These are phyloP conservation scores for Andricus grossulariae DNA, from an alignment of 1,140 invertebrate genomes.

Conservation along the genomic window DNA sequence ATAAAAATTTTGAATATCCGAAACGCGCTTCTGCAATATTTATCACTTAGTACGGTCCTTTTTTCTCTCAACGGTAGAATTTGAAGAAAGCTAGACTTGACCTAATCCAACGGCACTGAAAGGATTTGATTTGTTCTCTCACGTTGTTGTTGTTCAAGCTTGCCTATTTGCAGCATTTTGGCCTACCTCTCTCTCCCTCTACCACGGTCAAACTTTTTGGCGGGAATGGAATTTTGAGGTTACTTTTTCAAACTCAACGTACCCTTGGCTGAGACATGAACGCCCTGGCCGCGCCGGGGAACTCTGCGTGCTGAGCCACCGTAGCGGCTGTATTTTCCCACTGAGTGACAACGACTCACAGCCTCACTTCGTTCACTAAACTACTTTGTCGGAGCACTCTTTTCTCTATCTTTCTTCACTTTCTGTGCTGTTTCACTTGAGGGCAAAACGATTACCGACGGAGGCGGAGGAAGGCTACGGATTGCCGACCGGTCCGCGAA, in stretches of 20 bases:
- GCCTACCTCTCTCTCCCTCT: no score
- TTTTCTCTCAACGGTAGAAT: no score
- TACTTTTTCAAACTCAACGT: conserved; percentile 57
- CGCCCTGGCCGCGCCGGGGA: conserved; percentile 78
- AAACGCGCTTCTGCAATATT: no score
- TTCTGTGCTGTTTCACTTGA: not conserved
- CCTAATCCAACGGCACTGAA: no score
- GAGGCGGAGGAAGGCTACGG: conserved; percentile 24
- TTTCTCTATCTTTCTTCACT: conserved; percentile 44
- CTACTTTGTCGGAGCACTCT: conserved; percentile 48
- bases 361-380: conserved; percentile 52
- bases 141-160: no score
- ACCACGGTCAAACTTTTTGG: not conserved
- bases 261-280: conserved; percentile 83
- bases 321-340: conserved; percentile 77
- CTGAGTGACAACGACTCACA: conserved; percentile 52
- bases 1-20: no score
- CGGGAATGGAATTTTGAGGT: not conserved
- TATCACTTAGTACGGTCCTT: no score
- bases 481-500: not conserved
- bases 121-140: no score
- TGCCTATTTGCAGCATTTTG: no score
- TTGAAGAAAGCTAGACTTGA: no score
- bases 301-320: conserved; percentile 79
- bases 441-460: conserved; percentile 25